Percentiles rank a stretch among this genome's conserved stretches.
These are phyloP conservation scores for Galerucella nymphaeae DNA, from an alignment of 2,888 invertebrate genomes.

Conservation along the genomic window DNA sequence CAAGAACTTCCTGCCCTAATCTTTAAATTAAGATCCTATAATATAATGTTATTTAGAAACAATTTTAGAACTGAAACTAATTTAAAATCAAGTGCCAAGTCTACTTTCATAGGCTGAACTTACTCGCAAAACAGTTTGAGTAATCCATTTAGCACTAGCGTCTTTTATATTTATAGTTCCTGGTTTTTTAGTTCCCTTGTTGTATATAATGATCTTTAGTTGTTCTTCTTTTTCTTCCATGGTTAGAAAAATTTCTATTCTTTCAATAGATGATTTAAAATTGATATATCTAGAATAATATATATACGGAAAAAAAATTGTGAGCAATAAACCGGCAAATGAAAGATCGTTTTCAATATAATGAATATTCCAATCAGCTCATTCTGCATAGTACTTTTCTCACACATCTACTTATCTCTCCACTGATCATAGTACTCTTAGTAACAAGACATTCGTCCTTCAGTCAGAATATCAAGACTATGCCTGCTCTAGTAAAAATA, in stretches of 20 bases:
- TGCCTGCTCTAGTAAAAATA: not conserved
- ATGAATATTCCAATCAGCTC: not conserved
- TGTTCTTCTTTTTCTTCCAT: slow-evolving; percentile 49
- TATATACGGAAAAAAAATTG: not conserved
- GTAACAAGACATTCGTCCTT: too few species aligned
- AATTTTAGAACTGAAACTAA: too few species aligned
- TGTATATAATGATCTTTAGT: slow-evolving; percentile 23
- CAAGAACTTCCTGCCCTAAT: slow-evolving; percentile 64
- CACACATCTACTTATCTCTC: too few species aligned
- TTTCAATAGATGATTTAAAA: slow-evolving; percentile 52
- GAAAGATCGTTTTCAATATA: not conserved
- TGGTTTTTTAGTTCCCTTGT: slow-evolving; percentile 49
- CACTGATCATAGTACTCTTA: too few species aligned
- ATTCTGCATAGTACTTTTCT: too few species aligned
- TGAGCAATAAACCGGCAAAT: not conserved
- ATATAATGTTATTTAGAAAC: not conserved
- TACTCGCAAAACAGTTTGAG: slow-evolving; percentile 53
- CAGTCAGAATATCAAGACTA: too few species aligned
- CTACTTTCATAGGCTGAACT: not conserved
- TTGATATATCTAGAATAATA: not conserved
- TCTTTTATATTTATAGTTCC: slow-evolving; percentile 48
- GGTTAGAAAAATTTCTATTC: slow-evolving; percentile 53
- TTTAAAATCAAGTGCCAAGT: too few species aligned
- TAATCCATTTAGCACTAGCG: slow-evolving; percentile 53
- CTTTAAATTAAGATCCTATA: slow-evolving; percentile 54